Percentiles rank a stretch among this genome's conserved stretches.
These are phyloP conservation scores for Ectemnius lituratus DNA, from an alignment of 2,888 invertebrate genomes.

Conservation along the genomic window DNA sequence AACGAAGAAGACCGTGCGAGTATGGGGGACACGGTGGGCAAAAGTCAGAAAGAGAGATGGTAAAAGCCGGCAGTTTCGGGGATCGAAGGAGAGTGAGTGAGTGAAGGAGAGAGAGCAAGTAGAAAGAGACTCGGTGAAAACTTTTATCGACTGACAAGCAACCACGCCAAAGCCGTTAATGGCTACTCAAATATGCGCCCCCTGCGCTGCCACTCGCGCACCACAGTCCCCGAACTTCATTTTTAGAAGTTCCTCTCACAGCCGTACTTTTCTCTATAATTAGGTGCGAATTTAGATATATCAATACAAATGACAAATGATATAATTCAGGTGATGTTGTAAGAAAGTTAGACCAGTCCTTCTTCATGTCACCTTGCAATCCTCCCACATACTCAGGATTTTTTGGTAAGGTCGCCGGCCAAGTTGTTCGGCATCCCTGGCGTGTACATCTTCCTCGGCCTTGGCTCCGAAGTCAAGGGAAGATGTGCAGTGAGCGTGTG, in stretches of 20 bases:
- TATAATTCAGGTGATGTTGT: too few relatives aligned
- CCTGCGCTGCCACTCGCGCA: slow-evolving; percentile 43
- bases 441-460: too few relatives aligned
- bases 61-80: slow-evolving; percentile 22
- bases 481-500: background rate
- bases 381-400: too few relatives aligned
- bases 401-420: too few relatives aligned
- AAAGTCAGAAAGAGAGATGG: slow-evolving; percentile 16
- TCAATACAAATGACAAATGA: too few relatives aligned
- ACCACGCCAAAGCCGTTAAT: slow-evolving; percentile 70
- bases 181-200: slow-evolving; percentile 71
- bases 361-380: too few relatives aligned
- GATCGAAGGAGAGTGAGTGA: slow-evolving; percentile 1
- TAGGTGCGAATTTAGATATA: slow-evolving; percentile 37
- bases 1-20: slow-evolving; percentile 26
- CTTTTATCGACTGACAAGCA: slow-evolving; percentile 69
- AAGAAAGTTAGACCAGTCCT: too few relatives aligned
- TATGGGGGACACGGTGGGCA: slow-evolving; percentile 2
- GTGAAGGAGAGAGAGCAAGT: slow-evolving; percentile 10
- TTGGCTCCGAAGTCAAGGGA: too few relatives aligned
- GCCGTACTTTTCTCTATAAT: slow-evolving; percentile 60
- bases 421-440: too few relatives aligned
- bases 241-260: slow-evolving; percentile 62
- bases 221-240: slow-evolving; percentile 68
- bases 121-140: slow-evolving; percentile 45